Conservation (phyloP, 1,140 invertebrate genomes). For the Venturia canescens region DNA sequence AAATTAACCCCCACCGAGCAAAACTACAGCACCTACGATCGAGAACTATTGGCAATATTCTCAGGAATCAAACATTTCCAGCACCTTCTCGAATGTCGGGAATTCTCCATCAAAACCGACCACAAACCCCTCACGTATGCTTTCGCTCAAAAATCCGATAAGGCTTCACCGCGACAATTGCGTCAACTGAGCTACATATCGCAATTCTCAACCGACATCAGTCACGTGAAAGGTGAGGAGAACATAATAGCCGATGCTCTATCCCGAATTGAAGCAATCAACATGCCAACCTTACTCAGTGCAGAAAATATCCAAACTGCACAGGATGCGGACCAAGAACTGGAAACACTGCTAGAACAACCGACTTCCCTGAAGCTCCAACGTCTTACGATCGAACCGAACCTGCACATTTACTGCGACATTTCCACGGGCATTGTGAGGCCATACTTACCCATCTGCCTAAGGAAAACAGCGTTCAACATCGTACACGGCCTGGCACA, state of each 20-base stretch:
- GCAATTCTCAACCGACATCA: constrained; percentile 61
- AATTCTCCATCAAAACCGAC: constrained; percentile 45
- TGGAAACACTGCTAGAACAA: constrained; percentile 45
- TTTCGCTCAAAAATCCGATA: constrained; percentile 43
- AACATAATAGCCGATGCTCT: constrained; percentile 64
- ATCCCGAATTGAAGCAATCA: constrained; percentile 52
- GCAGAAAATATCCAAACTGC: constrained; percentile 51
- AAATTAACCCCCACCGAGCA: constrained; percentile 52
- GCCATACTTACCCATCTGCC: constrained; percentile 55
- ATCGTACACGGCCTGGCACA: constrained; percentile 55
- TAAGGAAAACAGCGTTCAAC: constrained; percentile 50
- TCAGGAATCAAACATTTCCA: constrained; percentile 38
- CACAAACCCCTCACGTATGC: constrained; percentile 57
- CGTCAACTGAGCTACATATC: constrained; percentile 59
- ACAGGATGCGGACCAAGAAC: constrained; percentile 54
- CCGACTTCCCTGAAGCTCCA: constrained; percentile 34
- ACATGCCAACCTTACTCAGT: constrained; percentile 40
- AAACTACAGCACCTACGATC: constrained; percentile 54
- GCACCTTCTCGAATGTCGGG: constrained; percentile 43
- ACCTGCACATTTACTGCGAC: constrained; percentile 44
- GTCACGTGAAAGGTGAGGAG: constrained; percentile 56
- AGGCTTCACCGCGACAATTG: constrained; percentile 43
- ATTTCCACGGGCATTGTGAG: constrained; percentile 50
- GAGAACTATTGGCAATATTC: constrained; percentile 63
- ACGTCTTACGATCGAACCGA: constrained; percentile 38